Evolutionary conservation across 2,113 vertebrate genomes (phyloP).

Genomic region (Lathamus discolor): DNA sequence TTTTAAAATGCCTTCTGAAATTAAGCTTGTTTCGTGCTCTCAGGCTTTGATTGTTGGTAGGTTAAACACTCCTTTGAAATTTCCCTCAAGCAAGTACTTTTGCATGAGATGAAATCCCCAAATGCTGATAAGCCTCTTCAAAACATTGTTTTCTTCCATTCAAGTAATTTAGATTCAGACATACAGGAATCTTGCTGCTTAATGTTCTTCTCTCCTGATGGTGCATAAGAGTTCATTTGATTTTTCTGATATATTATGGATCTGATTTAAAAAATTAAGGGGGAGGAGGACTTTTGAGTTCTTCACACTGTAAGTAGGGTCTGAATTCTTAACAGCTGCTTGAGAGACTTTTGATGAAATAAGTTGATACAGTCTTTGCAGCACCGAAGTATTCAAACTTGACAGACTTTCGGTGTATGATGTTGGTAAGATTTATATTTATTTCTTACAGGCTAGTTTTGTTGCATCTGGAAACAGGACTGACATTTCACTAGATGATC

Average conservation of each 20-base stretch:
- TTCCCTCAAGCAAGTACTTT: constrained; percentile 12
- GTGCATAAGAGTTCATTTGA: constrained; percentile 27
- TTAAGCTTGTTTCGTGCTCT: not conserved
- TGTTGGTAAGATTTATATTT: constrained; percentile 2
- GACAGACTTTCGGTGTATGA: not conserved
- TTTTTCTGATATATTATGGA: constrained; percentile 7
- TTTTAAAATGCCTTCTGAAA: constrained; percentile 30
- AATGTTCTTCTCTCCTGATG: constrained; percentile 11
- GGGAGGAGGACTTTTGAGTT: constrained; percentile 11
- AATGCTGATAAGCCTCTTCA: constrained; percentile 49
- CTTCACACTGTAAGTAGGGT: not conserved
- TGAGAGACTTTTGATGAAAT: not conserved
- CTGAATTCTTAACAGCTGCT: not conserved
- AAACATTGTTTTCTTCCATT: constrained; percentile 34
- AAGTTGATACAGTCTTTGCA: not conserved
- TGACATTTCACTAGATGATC: constrained; percentile 97
- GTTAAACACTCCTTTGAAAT: constrained; percentile 49
- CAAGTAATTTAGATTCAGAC: constrained; percentile 7
- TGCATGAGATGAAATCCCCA: constrained; percentile 35
- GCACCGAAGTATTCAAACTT: not conserved
- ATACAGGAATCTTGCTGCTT: constrained; percentile 10
- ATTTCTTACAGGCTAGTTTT: constrained; percentile 92
- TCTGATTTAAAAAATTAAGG: constrained; percentile 2
- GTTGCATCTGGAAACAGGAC: constrained; percentile 98
- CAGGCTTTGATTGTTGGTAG: constrained; percentile 23